A percentile compares a stretch with the other conserved stretches of the same genome.
These are phyloP conservation scores for Sympetrum striolatum DNA, from an alignment of 2,888 invertebrate species.

Conservation along the genomic window DNA sequence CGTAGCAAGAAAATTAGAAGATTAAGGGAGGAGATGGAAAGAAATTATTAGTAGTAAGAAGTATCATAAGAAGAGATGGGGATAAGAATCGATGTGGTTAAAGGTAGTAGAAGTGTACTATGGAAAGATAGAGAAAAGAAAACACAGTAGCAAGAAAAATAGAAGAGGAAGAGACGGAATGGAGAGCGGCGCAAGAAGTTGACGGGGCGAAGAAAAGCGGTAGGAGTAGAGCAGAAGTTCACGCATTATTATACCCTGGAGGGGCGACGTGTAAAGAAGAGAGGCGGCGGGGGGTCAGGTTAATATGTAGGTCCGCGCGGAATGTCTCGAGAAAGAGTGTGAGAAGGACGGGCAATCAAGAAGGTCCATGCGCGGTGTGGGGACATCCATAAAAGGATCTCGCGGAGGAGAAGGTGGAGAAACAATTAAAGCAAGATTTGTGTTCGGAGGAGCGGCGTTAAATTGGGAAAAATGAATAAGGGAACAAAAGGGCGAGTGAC, in stretches of 20 bases:
- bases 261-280: not conserved
- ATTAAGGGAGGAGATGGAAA: too few species aligned
- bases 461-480: constrained; percentile 31
- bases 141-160: too few species aligned
- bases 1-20: too few species aligned
- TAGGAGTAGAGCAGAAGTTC: not conserved
- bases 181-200: too few species aligned
- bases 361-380: not conserved
- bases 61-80: too few species aligned
- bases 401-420: not conserved
- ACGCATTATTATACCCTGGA: not conserved
- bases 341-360: not conserved
- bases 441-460: not conserved
- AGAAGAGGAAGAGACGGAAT: too few species aligned
- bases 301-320: not conserved
- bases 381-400: constrained; percentile 8
- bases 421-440: constrained; percentile 27
- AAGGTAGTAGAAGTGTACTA: too few species aligned
- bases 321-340: not conserved
- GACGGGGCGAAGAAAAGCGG: not conserved
- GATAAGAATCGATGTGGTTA: too few species aligned
- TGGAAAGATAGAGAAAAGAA: too few species aligned
- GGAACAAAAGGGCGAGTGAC: not conserved
- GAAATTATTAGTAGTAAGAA: too few species aligned
- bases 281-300: not conserved